Percentiles rank a stretch among this genome's conserved stretches.
These are phyloP conservation scores for Sthenelais limicola DNA, from an alignment of 2,888 invertebrate genomes.

Conservation along the genomic window DNA sequence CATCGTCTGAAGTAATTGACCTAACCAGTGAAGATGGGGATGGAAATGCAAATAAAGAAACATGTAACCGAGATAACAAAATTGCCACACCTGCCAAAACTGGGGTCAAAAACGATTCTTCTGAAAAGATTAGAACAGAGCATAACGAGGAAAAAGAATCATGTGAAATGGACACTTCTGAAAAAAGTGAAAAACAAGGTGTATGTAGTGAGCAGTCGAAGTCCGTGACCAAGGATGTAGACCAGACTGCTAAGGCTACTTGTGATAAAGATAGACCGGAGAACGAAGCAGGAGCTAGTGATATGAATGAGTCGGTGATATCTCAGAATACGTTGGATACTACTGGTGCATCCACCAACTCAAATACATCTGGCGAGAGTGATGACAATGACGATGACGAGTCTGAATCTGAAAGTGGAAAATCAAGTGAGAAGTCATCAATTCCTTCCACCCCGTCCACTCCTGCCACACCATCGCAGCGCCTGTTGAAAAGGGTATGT, in stretches of 20 bases:
- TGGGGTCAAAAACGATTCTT: too few species aligned
- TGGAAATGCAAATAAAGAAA: not conserved
- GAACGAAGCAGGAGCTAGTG: not conserved
- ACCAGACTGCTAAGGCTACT: not conserved
- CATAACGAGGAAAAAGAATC: not conserved
- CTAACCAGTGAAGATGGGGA: conserved; percentile 49
- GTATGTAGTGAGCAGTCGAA: not conserved
- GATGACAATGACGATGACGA: not conserved
- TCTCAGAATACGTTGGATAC: conserved; percentile 10
- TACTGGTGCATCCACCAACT: not conserved
- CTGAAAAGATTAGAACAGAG: too few species aligned
- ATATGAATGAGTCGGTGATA: too few species aligned
- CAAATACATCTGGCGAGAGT: not conserved
- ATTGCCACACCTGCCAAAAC: conserved; percentile 1
- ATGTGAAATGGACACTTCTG: not conserved
- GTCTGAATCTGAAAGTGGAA: conserved; percentile 11
- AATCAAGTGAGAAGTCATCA: not conserved
- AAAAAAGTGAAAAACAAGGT: not conserved
- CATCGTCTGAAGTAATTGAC: conserved; percentile 60
- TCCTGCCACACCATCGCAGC: not conserved
- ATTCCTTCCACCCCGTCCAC: not conserved
- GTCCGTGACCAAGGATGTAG: not conserved
- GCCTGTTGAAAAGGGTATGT: conserved; percentile 3
- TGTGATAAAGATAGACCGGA: not conserved
- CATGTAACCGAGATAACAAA: not conserved